These are phyloP conservation scores for Nothobranchius furzeri DNA, from an alignment of 2,113 vertebrate species.

Conservation along the genomic window DNA sequence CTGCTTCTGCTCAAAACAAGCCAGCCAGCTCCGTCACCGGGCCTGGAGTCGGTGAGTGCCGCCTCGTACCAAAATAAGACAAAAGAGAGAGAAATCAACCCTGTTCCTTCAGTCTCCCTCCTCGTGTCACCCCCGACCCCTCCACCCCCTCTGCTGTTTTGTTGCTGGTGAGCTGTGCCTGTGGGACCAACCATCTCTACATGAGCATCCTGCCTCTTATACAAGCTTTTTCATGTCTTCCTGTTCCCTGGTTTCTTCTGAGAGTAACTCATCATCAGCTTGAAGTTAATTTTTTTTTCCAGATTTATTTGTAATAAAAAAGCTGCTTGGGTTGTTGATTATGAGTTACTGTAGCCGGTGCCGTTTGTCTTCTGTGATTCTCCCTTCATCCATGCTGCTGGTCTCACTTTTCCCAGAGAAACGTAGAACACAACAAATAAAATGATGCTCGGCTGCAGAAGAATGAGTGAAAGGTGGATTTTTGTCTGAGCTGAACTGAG, in stretches of 20 bases:
- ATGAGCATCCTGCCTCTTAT: conserved; percentile 36
- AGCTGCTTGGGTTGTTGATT: conserved; percentile 19
- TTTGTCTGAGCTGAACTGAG: too few relatives aligned
- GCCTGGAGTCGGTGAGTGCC: conserved; percentile 85
- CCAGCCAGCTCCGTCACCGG: conserved; percentile 82
- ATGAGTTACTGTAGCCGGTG: conserved; percentile 42
- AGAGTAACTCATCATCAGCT: conserved; percentile 46
- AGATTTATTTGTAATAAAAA: not conserved
- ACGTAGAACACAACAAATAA: too few relatives aligned
- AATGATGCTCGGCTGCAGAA: too few relatives aligned
- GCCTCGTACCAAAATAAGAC: conserved; percentile 64
- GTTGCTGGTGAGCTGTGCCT: conserved; percentile 50
- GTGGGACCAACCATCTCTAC: conserved; percentile 30
- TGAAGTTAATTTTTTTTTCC: not conserved
- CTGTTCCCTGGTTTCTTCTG: conserved; percentile 15
- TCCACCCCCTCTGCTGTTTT: conserved; percentile 32
- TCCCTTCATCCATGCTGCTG: conserved; percentile 44
- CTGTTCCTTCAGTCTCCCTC: conserved; percentile 53
- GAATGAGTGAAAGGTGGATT: too few relatives aligned
- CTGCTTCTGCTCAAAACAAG: conserved; percentile 84
- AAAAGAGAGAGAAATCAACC: conserved; percentile 13
- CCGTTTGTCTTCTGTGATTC: too few relatives aligned
- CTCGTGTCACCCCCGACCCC: conserved; percentile 58
- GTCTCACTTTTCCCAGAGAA: not conserved
- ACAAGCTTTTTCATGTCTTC: conserved; percentile 34